Evolutionary conservation across 2,888 invertebrate genomes (phyloP).

Genomic region (Drosophila ochracea): DNA sequence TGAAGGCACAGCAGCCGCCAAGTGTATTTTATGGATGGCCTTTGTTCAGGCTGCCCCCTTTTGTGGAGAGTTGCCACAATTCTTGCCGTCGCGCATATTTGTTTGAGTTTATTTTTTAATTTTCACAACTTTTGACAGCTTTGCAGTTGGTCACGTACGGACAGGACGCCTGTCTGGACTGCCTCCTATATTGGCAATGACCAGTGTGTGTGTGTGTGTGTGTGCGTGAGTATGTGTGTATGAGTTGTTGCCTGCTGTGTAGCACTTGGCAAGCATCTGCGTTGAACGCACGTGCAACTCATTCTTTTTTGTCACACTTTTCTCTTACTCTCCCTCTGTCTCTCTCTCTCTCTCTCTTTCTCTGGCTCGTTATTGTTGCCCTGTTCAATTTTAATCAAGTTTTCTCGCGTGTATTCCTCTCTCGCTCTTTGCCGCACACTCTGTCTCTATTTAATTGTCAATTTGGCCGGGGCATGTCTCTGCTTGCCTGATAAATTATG

Average conservation of each 20-base stretch:
- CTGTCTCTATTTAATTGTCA: slow-evolving; percentile 74
- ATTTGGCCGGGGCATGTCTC: slow-evolving; percentile 67
- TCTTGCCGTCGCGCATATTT: slow-evolving; percentile 66
- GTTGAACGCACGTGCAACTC: slow-evolving; percentile 67
- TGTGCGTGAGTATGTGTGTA: slow-evolving; percentile 10
- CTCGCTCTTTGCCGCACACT: slow-evolving; percentile 30
- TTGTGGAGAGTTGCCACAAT: slow-evolving; percentile 25
- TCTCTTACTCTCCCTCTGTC: neutral
- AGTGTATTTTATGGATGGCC: slow-evolving; percentile 26
- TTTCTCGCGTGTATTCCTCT: slow-evolving; percentile 56
- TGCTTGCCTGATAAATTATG: slow-evolving; percentile 67
- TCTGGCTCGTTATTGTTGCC: slow-evolving; percentile 48
- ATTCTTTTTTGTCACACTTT: slow-evolving; percentile 25
- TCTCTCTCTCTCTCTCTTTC: neutral
- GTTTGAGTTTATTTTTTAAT: slow-evolving; percentile 78
- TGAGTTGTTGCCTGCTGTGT: slow-evolving; percentile 48
- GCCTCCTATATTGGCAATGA: slow-evolving; percentile 53
- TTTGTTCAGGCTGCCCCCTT: slow-evolving; percentile 19
- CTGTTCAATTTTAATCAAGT: slow-evolving; percentile 75
- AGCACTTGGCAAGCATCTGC: slow-evolving; percentile 56
- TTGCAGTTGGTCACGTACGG: slow-evolving; percentile 72
- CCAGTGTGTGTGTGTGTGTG: slow-evolving; percentile 10
- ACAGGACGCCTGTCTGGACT: slow-evolving; percentile 24
- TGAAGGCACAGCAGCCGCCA: neutral
- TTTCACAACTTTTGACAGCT: slow-evolving; percentile 78